phyloP scores from a whole-genome alignment of 2,888 invertebrate genomes.

The Drosophila falleni region DNA sequence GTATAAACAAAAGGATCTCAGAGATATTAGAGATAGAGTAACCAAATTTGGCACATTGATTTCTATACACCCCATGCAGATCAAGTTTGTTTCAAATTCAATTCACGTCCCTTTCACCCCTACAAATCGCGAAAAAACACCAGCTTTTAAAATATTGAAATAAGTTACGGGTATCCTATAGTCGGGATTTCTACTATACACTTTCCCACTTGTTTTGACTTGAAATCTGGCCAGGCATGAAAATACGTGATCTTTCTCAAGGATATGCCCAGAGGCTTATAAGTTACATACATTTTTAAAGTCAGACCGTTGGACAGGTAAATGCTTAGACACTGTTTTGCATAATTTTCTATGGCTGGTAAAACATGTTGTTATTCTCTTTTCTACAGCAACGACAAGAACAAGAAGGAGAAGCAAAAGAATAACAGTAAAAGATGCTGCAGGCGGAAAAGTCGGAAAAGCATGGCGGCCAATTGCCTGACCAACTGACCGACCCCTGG shows the following conservation, averaged over 20 bases:
- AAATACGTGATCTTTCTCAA: conserved; percentile 24
- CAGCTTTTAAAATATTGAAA: too few relatives aligned
- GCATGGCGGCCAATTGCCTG: conserved; percentile 16
- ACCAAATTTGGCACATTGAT: too few relatives aligned
- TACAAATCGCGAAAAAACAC: too few relatives aligned
- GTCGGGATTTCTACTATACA: too few relatives aligned
- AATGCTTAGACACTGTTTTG: conserved; percentile 34
- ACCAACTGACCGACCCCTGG: conserved; percentile 12
- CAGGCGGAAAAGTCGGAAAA: conserved; percentile 17
- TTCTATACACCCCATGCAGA: too few relatives aligned
- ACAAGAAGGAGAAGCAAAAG: not conserved
- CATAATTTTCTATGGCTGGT: conserved; percentile 34
- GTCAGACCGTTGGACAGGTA: conserved; percentile 11
- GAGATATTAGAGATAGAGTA: too few relatives aligned
- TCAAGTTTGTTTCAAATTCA: too few relatives aligned
- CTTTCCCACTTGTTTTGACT: conserved; percentile 3
- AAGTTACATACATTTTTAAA: not conserved
- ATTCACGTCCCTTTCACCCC: too few relatives aligned
- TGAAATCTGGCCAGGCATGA: conserved; percentile 14
- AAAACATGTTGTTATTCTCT: conserved; percentile 18
- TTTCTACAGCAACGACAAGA: conserved; percentile 9
- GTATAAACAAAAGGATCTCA: too few relatives aligned
- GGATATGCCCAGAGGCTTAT: conserved; percentile 15
- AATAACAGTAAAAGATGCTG: conserved; percentile 29
- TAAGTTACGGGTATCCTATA: too few relatives aligned